These are phyloP conservation scores for Nephrotoma appendiculata DNA, from an alignment of 2,888 invertebrate genomes.

Conservation along the genomic window DNA sequence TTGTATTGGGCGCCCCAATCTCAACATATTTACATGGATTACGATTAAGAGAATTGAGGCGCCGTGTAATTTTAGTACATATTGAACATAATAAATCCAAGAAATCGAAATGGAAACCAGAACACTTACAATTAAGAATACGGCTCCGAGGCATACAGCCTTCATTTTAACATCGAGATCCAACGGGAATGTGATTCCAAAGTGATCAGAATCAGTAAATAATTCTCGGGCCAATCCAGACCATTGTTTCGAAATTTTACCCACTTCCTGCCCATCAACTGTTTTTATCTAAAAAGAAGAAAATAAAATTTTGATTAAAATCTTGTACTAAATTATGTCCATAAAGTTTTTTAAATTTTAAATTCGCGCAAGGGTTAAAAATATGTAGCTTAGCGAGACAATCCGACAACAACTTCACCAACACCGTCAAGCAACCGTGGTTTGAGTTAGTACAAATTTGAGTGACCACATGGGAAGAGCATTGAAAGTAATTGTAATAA, in stretches of 20 bases:
- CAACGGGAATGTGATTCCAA: constrained; percentile 73
- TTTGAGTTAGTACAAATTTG: too few relatives aligned
- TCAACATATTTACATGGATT: background rate
- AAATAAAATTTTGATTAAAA: constrained; percentile 1
- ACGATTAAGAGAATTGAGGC: background rate
- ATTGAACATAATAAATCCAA: background rate
- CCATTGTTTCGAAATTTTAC: constrained; percentile 78
- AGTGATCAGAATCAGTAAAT: constrained; percentile 71
- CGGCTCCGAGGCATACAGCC: constrained; percentile 57
- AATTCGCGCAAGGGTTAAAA: too few relatives aligned
- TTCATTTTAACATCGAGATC: constrained; percentile 72
- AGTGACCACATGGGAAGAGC: too few relatives aligned
- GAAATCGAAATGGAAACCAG: background rate
- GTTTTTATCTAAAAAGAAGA: constrained; percentile 44
- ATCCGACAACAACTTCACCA: too few relatives aligned
- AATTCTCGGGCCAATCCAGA: constrained; percentile 59
- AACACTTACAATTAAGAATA: constrained; percentile 57
- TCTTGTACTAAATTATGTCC: background rate
- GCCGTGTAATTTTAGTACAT: background rate
- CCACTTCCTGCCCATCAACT: constrained; percentile 59
- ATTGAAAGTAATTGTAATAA: too few relatives aligned
- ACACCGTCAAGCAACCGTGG: background rate
- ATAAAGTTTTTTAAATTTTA: too few relatives aligned
- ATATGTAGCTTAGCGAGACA: too few relatives aligned
- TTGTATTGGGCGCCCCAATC: background rate